Percentiles rank a stretch among this genome's conserved stretches.
phyloP scores from a whole-genome alignment of 2,888 invertebrate genomes.

The Malachius bipustulatus region DNA sequence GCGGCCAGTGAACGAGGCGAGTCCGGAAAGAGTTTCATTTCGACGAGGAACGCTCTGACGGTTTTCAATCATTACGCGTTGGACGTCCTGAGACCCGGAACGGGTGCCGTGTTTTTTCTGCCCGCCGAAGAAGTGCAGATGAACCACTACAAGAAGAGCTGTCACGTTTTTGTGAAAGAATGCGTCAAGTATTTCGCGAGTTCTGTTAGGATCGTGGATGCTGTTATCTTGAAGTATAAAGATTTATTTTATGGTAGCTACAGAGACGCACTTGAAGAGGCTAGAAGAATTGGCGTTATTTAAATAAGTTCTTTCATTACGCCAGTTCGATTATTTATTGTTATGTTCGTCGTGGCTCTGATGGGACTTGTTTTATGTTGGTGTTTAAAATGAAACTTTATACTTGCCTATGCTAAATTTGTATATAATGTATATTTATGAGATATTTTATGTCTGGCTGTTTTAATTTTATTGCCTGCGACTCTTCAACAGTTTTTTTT shows the following conservation, averaged over 20 bases:
- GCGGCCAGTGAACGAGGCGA: conserved; percentile 47
- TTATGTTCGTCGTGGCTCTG: neutral
- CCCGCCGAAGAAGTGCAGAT: conserved; percentile 48
- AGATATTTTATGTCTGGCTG: too few species aligned
- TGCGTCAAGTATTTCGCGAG: conserved; percentile 31
- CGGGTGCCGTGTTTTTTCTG: conserved; percentile 45
- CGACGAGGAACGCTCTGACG: conserved; percentile 50
- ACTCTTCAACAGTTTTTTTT: too few species aligned
- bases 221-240: conserved; percentile 26
- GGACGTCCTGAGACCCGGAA: conserved; percentile 42
- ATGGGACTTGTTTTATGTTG: neutral
- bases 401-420: too few species aligned
- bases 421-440: too few species aligned
- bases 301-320: neutral
- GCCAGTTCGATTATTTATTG: neutral
- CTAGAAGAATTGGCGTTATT: too few species aligned
- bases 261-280: too few species aligned
- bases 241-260: conserved; percentile 17
- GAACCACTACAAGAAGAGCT: conserved; percentile 52
- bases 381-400: neutral
- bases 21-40: conserved; percentile 61
- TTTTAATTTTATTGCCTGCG: too few species aligned
- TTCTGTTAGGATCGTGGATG: conserved; percentile 25
- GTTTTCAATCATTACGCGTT: conserved; percentile 69
- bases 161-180: conserved; percentile 27